Percentiles rank a stretch among this genome's conserved stretches.
phyloP scores from a whole-genome alignment of 2,888 invertebrate genomes.

The Aleiodes testaceus region DNA sequence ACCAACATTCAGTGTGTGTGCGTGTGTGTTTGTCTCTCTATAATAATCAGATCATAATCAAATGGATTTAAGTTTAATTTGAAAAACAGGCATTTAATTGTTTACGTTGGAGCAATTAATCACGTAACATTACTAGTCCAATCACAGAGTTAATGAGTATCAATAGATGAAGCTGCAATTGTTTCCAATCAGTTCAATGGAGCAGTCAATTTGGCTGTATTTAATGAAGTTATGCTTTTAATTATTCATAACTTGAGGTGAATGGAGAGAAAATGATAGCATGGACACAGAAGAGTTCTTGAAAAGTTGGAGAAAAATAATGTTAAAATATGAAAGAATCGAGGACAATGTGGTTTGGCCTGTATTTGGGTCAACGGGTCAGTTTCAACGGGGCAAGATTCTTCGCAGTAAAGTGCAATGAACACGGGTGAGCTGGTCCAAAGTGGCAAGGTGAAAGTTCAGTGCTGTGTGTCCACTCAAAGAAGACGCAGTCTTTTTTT shows the following conservation, averaged over 20 bases:
- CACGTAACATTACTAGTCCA: background rate
- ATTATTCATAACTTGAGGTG: too few species aligned
- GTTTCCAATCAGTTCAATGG: too few species aligned
- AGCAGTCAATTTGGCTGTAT: too few species aligned
- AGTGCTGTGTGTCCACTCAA: slow-evolving; percentile 26
- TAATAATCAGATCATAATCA: slow-evolving; percentile 17
- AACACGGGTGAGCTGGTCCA: slow-evolving; percentile 14
- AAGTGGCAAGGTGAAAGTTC: slow-evolving; percentile 42
- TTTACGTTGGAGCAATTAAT: slow-evolving; percentile 1
- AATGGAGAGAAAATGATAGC: background rate
- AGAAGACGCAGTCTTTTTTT: slow-evolving; percentile 8
- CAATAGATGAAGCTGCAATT: too few species aligned
- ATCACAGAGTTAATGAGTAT: too few species aligned
- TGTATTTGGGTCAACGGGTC: slow-evolving; percentile 42
- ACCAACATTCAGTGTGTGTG: slow-evolving; percentile 16
- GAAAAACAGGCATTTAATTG: background rate
- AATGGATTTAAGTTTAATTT: too few species aligned
- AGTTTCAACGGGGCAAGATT: slow-evolving; percentile 27
- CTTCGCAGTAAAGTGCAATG: slow-evolving; percentile 26
- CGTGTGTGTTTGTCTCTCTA: background rate
- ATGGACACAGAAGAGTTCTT: background rate
- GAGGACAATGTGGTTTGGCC: slow-evolving; percentile 29
- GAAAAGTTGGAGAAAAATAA: slow-evolving; percentile 1
- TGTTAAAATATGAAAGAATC: slow-evolving; percentile 12
- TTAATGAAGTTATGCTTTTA: too few species aligned